A percentile compares a stretch with the other conserved stretches of the same genome.
These are phyloP conservation scores for Nothocercus nigrocapillus DNA, from an alignment of 2,113 vertebrate genomes.

Conservation along the genomic window DNA sequence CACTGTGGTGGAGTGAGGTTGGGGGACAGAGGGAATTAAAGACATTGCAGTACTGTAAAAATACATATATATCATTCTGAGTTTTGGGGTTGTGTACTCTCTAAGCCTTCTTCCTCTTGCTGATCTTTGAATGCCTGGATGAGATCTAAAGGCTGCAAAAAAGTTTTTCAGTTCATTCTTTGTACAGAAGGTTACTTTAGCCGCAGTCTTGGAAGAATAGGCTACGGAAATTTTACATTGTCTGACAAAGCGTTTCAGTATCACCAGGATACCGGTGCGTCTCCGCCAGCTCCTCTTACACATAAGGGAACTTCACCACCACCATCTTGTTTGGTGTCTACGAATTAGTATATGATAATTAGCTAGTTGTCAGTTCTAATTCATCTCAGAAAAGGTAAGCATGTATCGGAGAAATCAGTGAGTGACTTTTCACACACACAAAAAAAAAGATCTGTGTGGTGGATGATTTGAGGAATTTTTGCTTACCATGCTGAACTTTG, in stretches of 20 bases:
- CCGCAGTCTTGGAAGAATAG: neutral
- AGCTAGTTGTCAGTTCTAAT: neutral
- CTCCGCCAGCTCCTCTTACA: neutral
- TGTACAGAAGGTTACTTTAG: neutral
- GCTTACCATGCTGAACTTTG: neutral
- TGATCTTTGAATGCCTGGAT: neutral
- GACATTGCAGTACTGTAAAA: neutral
- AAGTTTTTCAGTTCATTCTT: neutral
- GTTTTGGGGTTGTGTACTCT: neutral
- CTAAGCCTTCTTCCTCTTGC: neutral
- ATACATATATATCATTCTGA: neutral
- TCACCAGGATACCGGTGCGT: neutral
- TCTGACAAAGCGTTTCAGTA: neutral
- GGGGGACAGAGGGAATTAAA: neutral
- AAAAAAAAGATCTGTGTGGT: neutral
- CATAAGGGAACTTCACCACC: neutral
- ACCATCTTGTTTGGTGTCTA: neutral
- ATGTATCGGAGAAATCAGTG: neutral
- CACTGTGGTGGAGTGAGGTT: neutral
- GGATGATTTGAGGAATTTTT: neutral
- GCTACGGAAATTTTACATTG: neutral
- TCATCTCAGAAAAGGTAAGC: neutral
- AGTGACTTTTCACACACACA: neutral
- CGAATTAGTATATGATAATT: neutral
- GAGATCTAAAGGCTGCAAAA: neutral